Base-by-base conservation (phyloP, 2,797 vertebrate genomes). In the Crocidura indochinensis region DNA sequence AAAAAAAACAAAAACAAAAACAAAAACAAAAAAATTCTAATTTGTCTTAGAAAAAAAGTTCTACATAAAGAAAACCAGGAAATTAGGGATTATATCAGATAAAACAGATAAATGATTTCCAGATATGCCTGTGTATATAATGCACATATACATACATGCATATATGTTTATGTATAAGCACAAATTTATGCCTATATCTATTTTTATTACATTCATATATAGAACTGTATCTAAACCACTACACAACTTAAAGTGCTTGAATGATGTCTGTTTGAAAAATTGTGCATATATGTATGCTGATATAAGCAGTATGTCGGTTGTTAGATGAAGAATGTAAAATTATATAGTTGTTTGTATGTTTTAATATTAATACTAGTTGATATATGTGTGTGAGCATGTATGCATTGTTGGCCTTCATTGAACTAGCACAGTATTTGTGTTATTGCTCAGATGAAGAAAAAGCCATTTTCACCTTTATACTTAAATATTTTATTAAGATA, bases 161-260 rank as follows among this genome's bases (percentile, higher is more conserved):
- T 56, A 29, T 1, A 26, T 26, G 65, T 6, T 75, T 49, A 87
- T 49, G 76, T 17, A 81, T 12, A 38, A 27, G 20, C 4, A n/a
- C 29, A 67, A 38, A 64, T 81, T 64, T 78, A 77, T 90, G 31
- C 5, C 67, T 69, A 10, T 44, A 22, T 76, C 38, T 88, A 20
- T 87, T 1, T 1, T 68, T 20, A 90, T 81, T 84, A 60, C 2
- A 75, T 9, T 80, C 20, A 65, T 7, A 69, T 53, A 38, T 29
- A 88, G 88, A 56, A 72, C 11, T 87, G 22, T 90, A 67, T 46
- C 26, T 77, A 74, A 91, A 77, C 72, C 87, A 65, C 65, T 67
- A 73, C 87, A 79, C 44, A 92, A 75, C 15, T 87, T 88, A 56
- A 12, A 90, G 78, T 47, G 60, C 17, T 67, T 87, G 26, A 65